Evolutionary conservation across 2,113 vertebrate genomes (phyloP).

Genomic region (Campylorhamphus procurvoides): DNA sequence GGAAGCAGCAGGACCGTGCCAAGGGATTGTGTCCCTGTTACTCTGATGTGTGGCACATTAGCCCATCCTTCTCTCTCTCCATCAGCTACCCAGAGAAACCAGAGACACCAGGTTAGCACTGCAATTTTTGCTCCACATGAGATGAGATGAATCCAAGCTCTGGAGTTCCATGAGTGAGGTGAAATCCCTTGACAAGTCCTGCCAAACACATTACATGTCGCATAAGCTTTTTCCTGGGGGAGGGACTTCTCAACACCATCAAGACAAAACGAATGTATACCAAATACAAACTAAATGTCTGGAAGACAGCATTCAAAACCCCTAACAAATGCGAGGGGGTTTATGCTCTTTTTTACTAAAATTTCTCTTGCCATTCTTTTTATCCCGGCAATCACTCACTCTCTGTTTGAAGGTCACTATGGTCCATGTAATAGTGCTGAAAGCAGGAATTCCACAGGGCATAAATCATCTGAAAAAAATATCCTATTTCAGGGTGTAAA

Average conservation of each 20-base stretch:
- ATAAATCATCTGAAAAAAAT: neutral
- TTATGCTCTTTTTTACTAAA: neutral
- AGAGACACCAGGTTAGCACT: neutral
- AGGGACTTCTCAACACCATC: neutral
- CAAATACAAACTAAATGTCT: neutral
- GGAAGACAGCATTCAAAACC: neutral
- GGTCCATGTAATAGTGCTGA: neutral
- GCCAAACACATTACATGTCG: neutral
- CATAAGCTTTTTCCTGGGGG: neutral
- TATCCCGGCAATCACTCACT: neutral
- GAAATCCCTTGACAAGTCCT: neutral
- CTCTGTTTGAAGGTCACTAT: neutral
- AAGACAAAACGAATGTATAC: neutral
- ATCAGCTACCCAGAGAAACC: neutral
- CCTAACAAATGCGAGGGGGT: fast-evolving
- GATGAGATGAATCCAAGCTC: neutral
- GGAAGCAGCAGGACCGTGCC: neutral
- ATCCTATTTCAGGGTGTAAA: neutral
- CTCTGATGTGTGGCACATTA: neutral
- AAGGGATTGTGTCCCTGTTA: neutral
- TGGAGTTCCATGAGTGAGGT: neutral
- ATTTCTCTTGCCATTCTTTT: neutral
- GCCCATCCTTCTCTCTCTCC: neutral
- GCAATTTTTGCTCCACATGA: neutral
- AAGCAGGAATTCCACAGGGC: neutral